A percentile compares a stretch with the other conserved stretches of the same genome.
These are phyloP conservation scores for Eustalomyia histrio DNA, from an alignment of 2,888 invertebrate species.

Conservation along the genomic window DNA sequence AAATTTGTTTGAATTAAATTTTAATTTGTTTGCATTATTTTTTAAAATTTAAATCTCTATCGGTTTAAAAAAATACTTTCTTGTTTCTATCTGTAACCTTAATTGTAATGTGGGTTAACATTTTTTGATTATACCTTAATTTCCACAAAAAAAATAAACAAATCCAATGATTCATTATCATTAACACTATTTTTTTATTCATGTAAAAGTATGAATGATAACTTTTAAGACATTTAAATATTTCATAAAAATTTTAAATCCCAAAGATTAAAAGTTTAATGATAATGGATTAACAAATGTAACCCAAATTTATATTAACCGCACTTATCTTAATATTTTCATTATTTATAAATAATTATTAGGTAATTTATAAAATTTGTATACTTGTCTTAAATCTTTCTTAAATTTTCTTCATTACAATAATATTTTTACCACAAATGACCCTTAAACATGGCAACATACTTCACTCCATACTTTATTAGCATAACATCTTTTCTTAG, in stretches of 20 bases:
- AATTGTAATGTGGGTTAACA: too few species aligned
- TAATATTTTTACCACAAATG: slow-evolving; percentile 1
- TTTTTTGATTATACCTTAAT: too few species aligned
- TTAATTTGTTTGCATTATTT: too few species aligned
- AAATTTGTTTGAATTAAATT: too few species aligned
- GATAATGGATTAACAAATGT: neutral
- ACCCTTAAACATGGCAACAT: neutral
- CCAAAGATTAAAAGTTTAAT: neutral
- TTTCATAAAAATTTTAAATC: neutral
- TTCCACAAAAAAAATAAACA: too few species aligned
- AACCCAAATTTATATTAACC: neutral
- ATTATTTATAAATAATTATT: neutral
- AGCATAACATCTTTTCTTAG: neutral
- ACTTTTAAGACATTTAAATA: too few species aligned
- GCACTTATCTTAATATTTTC: neutral
- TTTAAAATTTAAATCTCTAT: too few species aligned
- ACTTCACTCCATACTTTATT: neutral
- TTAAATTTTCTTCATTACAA: neutral
- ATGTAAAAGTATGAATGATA: too few species aligned
- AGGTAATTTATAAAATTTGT: neutral
- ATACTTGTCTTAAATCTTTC: neutral
- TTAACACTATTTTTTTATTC: too few species aligned
- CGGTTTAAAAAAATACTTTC: too few species aligned
- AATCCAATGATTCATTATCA: too few species aligned
- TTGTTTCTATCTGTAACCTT: too few species aligned